Base-by-base conservation (phyloP, 53 echinoderm and acorn worm genomes). In the Crossaster papposus region DNA sequence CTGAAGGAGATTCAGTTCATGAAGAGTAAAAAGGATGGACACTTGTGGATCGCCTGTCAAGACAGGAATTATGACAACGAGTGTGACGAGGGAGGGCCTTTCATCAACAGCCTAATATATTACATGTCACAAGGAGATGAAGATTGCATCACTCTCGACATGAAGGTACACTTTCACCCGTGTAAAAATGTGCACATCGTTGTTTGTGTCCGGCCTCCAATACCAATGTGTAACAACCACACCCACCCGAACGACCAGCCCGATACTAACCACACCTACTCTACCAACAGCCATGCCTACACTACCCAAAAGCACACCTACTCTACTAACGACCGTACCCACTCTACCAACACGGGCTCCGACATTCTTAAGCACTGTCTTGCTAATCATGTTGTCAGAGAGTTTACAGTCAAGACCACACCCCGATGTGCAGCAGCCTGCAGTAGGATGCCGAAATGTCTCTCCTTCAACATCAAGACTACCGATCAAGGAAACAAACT, bases 401-500 rank as follows among this genome's bases (percentile, higher is more conserved):
- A 70, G 70, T 70, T 70, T 14, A 4, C 70, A 0, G 29, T 30
- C 70, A 30, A 30, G 28, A 70, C 29, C 0, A 70, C 70, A 28
- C 70, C 30, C 29, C 26, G 70, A 70, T 70, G 70, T 30, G 70
- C 70, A 11, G 70, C 29, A 13, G 70, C 70, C 70, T 70, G 70
- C 24, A 30, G 3, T 8, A 70, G 2, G 70, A 30, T 29, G 30
- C 30, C 70, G 1, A 10, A 5, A 70, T 70, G 70, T n/a, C 29
- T 29, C 70, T 70, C 70, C 70, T 70, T 70, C 30, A 70, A 70
- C 29, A 28, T 70, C 70, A 70, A 70, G 23, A 70, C 70, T 30
- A 70, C 70, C 30, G 70, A 70, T n/a, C 70, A 70, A 30, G 58
- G 58, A 58, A 20, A 58, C 58, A 70, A 70, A 70, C 26, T 70